Evolutionary conservation across 2,888 invertebrate species (phyloP).

Genomic region (Agonopterix subpropinquella): DNA sequence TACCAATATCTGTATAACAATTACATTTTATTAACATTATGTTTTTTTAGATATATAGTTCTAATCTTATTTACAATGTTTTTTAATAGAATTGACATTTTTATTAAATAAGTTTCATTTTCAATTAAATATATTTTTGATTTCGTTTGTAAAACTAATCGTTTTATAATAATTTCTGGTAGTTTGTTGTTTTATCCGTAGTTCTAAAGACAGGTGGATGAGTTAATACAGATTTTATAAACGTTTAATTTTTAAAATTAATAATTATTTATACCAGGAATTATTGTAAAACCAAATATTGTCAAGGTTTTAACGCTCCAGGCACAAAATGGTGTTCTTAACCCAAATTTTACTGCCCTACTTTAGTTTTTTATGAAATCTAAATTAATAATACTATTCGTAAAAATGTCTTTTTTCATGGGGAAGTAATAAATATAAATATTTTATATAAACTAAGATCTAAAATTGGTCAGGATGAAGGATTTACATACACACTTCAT

Average conservation of each 20-base stretch:
- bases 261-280: constrained; percentile 3
- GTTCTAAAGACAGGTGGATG: not conserved
- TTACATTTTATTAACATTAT: constrained; percentile 54
- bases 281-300: constrained; percentile 49
- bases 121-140: constrained; percentile 45
- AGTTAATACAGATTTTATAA: not conserved
- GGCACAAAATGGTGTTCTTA: constrained; percentile 71
- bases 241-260: not conserved
- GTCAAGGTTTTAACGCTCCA: constrained; percentile 50
- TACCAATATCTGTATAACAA: constrained; percentile 57
- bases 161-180: constrained; percentile 43
- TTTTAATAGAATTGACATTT: constrained; percentile 68
- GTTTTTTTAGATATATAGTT: constrained; percentile 45
- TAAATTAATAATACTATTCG: constrained; percentile 75
- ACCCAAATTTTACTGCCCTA: constrained; percentile 67
- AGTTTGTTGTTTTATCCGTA: constrained; percentile 5
- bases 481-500: constrained; percentile 54
- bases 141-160: constrained; percentile 33
- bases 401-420: constrained; percentile 72
- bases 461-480: constrained; percentile 68
- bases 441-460: constrained; percentile 54
- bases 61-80: constrained; percentile 67
- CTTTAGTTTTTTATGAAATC: constrained; percentile 55
- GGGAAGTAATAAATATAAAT: constrained; percentile 71
- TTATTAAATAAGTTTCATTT: constrained; percentile 34